Percentiles rank a stretch among this genome's conserved stretches.
These are phyloP conservation scores for Hylia prasina DNA, from an alignment of 2,113 vertebrate genomes.

Conservation along the genomic window DNA sequence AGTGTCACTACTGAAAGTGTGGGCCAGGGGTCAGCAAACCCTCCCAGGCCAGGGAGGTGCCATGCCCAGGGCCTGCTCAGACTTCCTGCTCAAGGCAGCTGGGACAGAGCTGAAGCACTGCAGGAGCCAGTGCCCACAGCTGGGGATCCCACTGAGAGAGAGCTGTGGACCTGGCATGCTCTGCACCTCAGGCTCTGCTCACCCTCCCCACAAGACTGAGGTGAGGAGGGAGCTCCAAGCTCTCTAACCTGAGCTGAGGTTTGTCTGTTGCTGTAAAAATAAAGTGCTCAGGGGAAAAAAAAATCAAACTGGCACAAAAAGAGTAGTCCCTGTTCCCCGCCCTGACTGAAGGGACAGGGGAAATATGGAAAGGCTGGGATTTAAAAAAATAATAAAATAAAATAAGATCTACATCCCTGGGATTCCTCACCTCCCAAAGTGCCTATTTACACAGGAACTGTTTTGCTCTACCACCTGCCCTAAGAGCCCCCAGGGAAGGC, in stretches of 20 bases:
- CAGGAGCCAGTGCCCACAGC: background rate
- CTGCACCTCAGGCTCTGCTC: background rate
- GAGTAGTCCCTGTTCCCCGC: background rate
- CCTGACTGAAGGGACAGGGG: background rate
- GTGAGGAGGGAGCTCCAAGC: background rate
- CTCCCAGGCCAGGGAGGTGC: background rate
- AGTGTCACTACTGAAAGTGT: background rate
- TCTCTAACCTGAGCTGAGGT: conserved; percentile 16
- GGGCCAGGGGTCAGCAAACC: background rate
- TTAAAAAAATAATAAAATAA: conserved; percentile 5
- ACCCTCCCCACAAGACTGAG: fast-evolving
- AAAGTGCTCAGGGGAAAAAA: background rate
- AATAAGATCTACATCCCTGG: background rate
- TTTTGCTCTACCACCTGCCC: background rate
- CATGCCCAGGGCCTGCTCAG: background rate
- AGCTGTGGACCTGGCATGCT: background rate
- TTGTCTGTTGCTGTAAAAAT: conserved; percentile 42
- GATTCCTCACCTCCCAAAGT: background rate
- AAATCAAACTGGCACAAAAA: conserved; percentile 31
- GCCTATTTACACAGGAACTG: background rate
- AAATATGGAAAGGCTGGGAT: background rate
- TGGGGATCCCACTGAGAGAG: background rate
- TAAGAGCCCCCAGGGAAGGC: background rate
- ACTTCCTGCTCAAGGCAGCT: background rate
- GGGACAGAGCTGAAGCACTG: background rate